phyloP scores from a whole-genome alignment of 1,140 invertebrate species.

The Atta colombica region DNA sequence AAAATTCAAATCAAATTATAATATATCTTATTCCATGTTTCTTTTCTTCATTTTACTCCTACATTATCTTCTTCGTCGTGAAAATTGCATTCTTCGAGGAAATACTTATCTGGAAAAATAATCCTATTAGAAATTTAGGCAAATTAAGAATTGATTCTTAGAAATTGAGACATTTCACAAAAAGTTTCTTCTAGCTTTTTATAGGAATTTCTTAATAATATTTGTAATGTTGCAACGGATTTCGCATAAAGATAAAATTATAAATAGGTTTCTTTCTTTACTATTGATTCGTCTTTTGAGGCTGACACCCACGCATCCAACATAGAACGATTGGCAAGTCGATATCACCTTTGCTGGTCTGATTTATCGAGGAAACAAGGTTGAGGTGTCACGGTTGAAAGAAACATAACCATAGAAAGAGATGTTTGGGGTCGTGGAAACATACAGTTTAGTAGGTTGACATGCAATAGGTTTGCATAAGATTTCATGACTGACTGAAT shows the following conservation, averaged over 20 bases:
- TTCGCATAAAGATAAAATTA: neutral
- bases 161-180: neutral
- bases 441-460: conserved; percentile 32
- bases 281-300: conserved; percentile 12
- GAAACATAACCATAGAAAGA: conserved; percentile 38
- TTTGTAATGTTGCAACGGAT: neutral
- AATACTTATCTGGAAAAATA: neutral
- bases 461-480: conserved; percentile 24
- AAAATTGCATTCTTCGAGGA: neutral
- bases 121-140: neutral
- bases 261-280: neutral
- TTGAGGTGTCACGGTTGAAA: conserved; percentile 38
- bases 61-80: neutral
- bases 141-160: conserved; percentile 5
- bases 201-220: neutral
- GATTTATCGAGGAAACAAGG: conserved; percentile 40
- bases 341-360: conserved; percentile 32
- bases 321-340: neutral
- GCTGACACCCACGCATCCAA: neutral
- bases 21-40: neutral
- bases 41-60: neutral
- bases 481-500: conserved; percentile 51
- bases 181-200: neutral
- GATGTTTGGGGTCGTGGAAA: conserved; percentile 40
- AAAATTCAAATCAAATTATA: neutral